Evolutionary conservation across 2,888 invertebrate species (phyloP), one percentile per base, ranked within the genome.

Genomic region (Matsumyia berberina): DNA sequence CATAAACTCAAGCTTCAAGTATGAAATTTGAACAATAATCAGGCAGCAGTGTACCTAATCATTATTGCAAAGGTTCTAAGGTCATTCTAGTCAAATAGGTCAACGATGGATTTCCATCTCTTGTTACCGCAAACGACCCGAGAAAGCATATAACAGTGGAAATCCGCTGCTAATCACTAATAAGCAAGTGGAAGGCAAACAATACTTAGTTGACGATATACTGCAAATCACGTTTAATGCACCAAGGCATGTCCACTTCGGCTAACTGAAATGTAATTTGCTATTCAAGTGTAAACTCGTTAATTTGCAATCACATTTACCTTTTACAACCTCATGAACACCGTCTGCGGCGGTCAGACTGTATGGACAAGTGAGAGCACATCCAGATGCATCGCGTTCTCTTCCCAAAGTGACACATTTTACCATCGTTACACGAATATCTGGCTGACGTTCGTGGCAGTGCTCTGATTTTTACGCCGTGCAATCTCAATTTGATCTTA

Each of bases 301-400:
- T 39, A 39, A 39, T n/a, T n/a, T n/a, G 39, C 39, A 11, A 39
- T 42, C 42, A 12, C 42, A 42, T 42, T 42, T 15, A 42, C 42
- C 42, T 42, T 12, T 1, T 15, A 15, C n/a, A 15, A 12, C 6
- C 42, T 42, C 12, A 42, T 1, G 42, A n/a, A 42, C 15, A 42
- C 5, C 42, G 42, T 12, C 7, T 15, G 35, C 0, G 9, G 35
- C 8, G 2, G 9, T 9, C 35, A 35, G 35, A 35, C 35, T 0
- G 11, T 9, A 17, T 44, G 4, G 24, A 2, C 44, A 17, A 44
- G 44, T 44, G 17, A 44, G 44, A 44, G 15, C 44, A 17, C 6
- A 17, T 17, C 44, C 44, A 44, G 44, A 44, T 17, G 17, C 24
- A 24, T 24, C 4, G 24, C 24, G 24, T 24, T 24, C 44, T 42